Evolutionary conservation across 2,113 vertebrate species (phyloP).

Genomic region (Oncorhynchus gorbuscha): DNA sequence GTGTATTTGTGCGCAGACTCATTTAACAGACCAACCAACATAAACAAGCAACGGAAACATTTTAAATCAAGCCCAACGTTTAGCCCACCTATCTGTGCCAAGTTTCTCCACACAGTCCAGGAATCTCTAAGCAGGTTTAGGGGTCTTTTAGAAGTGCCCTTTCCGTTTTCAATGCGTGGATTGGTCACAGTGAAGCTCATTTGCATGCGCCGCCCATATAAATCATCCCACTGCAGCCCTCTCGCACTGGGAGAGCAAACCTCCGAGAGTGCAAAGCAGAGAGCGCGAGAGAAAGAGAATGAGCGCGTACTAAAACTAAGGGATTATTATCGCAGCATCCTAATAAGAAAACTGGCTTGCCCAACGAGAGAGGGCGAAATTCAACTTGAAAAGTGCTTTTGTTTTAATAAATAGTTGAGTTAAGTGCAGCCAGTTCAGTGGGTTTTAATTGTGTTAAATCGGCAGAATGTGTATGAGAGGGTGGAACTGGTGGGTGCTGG

Average conservation of each 20-base stretch:
- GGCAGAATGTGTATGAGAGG: conserved; percentile 55
- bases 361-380: background rate
- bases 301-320: conserved; percentile 37
- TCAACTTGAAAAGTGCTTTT: conserved; percentile 31
- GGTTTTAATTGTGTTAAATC: conserved; percentile 28
- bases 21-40: conserved; percentile 57
- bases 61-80: conserved; percentile 67
- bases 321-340: conserved; percentile 59
- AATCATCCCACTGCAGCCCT: conserved; percentile 77
- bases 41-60: conserved; percentile 65
- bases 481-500: conserved; percentile 61
- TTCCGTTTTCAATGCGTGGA: conserved; percentile 53
- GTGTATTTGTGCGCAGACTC: conserved; percentile 56
- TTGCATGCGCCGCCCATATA: conserved; percentile 89
- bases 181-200: conserved; percentile 79
- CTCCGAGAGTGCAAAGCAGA: conserved; percentile 50
- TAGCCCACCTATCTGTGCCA: conserved; percentile 64
- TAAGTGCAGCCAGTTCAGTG: conserved; percentile 38
- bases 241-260: conserved; percentile 67
- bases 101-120: conserved; percentile 74
- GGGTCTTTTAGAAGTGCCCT: conserved; percentile 69
- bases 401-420: conserved; percentile 24
- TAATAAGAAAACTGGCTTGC: conserved; percentile 5
- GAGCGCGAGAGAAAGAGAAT: conserved; percentile 19
- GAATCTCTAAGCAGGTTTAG: conserved; percentile 74